A percentile compares a stretch with the other conserved stretches of the same genome.
Conservation (phyloP, 1,140 invertebrate genomes). For the Lordiphosa clarofinis region DNA sequence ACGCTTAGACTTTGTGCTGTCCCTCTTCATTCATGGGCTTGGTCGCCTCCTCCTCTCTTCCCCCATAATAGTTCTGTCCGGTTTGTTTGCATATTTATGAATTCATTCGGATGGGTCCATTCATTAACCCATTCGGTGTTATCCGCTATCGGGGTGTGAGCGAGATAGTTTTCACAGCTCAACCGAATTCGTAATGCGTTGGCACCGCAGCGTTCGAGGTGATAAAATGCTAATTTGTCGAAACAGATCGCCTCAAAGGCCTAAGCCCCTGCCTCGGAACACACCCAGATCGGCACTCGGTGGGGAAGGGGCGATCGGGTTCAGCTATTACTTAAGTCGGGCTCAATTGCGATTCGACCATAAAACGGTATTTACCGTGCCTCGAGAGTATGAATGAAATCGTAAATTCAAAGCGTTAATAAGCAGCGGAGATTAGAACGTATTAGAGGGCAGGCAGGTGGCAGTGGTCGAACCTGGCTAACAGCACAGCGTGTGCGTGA, state of each 20-base stretch:
- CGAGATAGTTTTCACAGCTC: constrained; percentile 23
- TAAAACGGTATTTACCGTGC: too few relatives aligned
- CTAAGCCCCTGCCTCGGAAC: constrained; percentile 3
- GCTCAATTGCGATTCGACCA: background rate
- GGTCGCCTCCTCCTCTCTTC: background rate
- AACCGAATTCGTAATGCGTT: constrained; percentile 20
- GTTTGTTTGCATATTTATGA: constrained; percentile 37
- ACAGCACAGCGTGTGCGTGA: background rate
- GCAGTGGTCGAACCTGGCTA: background rate
- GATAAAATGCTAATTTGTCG: constrained; percentile 36
- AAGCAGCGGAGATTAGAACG: constrained; percentile 23
- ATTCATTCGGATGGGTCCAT: constrained; percentile 31
- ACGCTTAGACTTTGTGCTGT: background rate
- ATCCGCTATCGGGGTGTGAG: constrained; percentile 28
- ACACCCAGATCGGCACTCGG: constrained; percentile 5
- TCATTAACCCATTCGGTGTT: constrained; percentile 32
- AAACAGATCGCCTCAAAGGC: constrained; percentile 2
- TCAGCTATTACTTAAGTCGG: background rate
- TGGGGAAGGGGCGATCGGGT: background rate
- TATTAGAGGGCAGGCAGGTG: constrained; percentile 15
- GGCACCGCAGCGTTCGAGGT: constrained; percentile 15
- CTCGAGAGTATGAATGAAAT: constrained; percentile 27
- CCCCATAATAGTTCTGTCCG: constrained; percentile 1
- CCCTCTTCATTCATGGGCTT: constrained; percentile 12
- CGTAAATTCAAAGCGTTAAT: constrained; percentile 24